Evolutionary conservation across 1,140 invertebrate species (phyloP).

Genomic region (Liolophura sinensis): DNA sequence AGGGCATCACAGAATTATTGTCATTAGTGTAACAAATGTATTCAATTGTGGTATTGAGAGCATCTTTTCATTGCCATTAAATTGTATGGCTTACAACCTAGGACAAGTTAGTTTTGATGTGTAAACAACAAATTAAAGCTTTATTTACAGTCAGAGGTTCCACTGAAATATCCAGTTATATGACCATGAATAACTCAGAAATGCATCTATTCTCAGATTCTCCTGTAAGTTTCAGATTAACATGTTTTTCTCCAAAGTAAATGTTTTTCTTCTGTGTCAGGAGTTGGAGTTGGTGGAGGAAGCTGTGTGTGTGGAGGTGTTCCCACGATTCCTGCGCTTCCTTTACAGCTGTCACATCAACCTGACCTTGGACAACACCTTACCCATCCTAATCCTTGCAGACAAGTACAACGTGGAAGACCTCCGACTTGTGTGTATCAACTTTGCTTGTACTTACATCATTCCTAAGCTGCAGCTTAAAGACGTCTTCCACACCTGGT

Average conservation of each 20-base stretch:
- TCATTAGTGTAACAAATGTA: no score
- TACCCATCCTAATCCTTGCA: constrained; percentile 57
- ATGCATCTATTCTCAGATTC: no score
- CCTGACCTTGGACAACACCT: constrained; percentile 55
- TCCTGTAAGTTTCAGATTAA: no score
- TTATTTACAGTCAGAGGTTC: no score
- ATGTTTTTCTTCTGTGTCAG: constrained; percentile 30
- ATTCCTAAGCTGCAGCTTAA: constrained; percentile 58
- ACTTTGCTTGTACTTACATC: constrained; percentile 58
- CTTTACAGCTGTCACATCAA: constrained; percentile 59
- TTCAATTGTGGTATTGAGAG: no score
- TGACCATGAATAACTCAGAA: no score
- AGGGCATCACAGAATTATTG: no score
- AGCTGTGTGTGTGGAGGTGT: constrained; percentile 50
- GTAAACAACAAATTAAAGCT: no score
- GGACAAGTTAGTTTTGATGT: no score
- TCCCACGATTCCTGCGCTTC: constrained; percentile 57
- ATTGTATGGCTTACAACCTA: no score
- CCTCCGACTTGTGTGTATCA: constrained; percentile 58
- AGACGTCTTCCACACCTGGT: constrained; percentile 61
- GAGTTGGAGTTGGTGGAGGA: constrained; percentile 58
- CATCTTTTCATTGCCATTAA: no score
- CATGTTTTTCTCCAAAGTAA: neutral
- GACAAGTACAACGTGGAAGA: constrained; percentile 60
- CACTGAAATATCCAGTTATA: no score